Percentiles rank a stretch among this genome's conserved stretches.
Conservation (phyloP, 2,888 invertebrate species). For the Tenodera sinensis region DNA sequence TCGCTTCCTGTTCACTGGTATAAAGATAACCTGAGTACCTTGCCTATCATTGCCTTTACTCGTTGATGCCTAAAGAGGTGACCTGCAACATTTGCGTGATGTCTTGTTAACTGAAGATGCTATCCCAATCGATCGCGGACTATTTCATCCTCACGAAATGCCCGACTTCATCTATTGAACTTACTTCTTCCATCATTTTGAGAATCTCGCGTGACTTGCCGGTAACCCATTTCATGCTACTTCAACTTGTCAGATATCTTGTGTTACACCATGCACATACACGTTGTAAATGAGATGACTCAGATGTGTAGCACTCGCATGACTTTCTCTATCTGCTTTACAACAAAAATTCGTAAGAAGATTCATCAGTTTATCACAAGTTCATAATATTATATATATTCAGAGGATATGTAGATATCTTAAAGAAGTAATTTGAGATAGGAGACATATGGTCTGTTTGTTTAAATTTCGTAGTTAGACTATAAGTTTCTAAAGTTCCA, state of each 20-base stretch:
- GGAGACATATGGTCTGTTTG: too few relatives aligned
- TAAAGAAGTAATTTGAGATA: too few relatives aligned
- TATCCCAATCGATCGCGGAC: not conserved
- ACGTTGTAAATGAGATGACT: not conserved
- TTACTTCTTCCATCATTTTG: not conserved
- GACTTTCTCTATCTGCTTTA: too few relatives aligned
- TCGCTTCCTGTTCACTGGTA: too few relatives aligned
- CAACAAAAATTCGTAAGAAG: too few relatives aligned
- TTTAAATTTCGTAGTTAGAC: too few relatives aligned
- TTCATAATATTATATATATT: too few relatives aligned
- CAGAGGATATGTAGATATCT: too few relatives aligned
- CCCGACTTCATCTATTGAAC: not conserved
- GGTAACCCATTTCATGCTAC: not conserved
- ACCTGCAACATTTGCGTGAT: not conserved
- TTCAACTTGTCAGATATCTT: not conserved
- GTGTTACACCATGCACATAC: not conserved
- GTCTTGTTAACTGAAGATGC: not conserved
- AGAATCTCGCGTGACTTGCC: not conserved
- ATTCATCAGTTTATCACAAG: too few relatives aligned
- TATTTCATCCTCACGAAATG: not conserved
- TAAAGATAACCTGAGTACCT: not conserved
- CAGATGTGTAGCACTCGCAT: too few relatives aligned
- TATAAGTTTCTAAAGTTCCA: too few relatives aligned
- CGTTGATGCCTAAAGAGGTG: not conserved
- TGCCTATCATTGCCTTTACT: not conserved